Base-by-base conservation (phyloP, 2,888 invertebrate genomes). In the Cantharis nigra region DNA sequence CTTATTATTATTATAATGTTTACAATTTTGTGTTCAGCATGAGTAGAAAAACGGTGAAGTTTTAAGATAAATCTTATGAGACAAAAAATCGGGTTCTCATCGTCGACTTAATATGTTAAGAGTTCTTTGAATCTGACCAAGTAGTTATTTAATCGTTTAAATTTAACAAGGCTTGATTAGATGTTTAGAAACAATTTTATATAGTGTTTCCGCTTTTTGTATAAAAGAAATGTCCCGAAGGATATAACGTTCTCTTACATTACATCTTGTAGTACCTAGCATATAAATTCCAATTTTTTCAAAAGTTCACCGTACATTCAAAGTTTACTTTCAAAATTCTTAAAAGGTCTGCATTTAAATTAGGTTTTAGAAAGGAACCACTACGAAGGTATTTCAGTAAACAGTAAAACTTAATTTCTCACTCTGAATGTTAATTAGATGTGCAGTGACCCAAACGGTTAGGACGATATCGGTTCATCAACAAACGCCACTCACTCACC, bases 401-500 rank as follows among this genome's bases (percentile, higher is more conserved):
- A 78, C 78, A 75, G 72, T 78, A 75, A 75, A 78, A 78, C 73
- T 70, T 72, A 74, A 80, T 75, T 77, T 80, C 79, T 75, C 78
- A 79, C 77, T 80, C 82, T 81, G 83, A 83, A 83, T 83, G 82
- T 82, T 83, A 83, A 83, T 83, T 83, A 83, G 83, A 81, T 83
- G 83, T 82, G 83, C 83, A 81, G 82, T 83, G 83, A 83, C 83
- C 83, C 83, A 83, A 79, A 75, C 82, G 82, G 82, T 81, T 81
- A 81, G 81, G 83, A 82, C 82, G 80, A 81, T 86, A 85, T 85
- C 85, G 85, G 83, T 82, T 82, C 85, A 85, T 86, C 86, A 85
- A 85, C 84, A 83, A 85, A 84, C 85, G 84, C 84, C 85, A 85
- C 84, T 83, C 85, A 83, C 82, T 85, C 83, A 85, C 86, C 86